Percentiles rank a stretch among this genome's conserved stretches.
Conservation (phyloP, 2,797 vertebrate genomes). For the Ibycter americanus region DNA sequence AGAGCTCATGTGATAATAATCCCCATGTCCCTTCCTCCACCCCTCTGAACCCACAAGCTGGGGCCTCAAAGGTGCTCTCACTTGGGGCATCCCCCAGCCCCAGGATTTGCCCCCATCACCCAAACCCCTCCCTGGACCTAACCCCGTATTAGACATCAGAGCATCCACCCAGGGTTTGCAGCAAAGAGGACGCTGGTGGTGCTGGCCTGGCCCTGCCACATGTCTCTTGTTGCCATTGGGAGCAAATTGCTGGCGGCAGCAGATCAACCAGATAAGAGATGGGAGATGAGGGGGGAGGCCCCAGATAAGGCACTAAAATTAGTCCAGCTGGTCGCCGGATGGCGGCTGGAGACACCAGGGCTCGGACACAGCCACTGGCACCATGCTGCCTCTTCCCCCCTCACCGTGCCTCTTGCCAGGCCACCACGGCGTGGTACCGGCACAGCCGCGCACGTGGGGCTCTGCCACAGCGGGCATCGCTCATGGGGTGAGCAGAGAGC, state of each 20-base stretch:
- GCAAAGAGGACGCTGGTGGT: fast-evolving
- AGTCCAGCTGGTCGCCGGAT: background rate
- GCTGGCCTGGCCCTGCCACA: fast-evolving
- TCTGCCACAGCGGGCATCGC: fast-evolving
- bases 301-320: background rate
- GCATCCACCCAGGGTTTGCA: background rate
- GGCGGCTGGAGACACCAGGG: fast-evolving
- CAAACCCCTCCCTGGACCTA: background rate
- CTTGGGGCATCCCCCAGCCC: background rate
- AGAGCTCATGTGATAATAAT: background rate
- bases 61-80: fast-evolving
- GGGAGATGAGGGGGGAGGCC: background rate
- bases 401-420: background rate
- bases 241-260: background rate
- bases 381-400: fast-evolving
- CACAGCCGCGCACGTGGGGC: fast-evolving
- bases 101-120: background rate
- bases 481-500: background rate
- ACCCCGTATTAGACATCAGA: background rate
- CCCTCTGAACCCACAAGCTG: background rate
- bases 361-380: background rate
- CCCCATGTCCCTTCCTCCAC: background rate
- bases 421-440: background rate
- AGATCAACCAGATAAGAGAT: background rate
- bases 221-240: background rate